Evolutionary conservation across 1,140 invertebrate species (phyloP).

Genomic region (Leucophenga varia): DNA sequence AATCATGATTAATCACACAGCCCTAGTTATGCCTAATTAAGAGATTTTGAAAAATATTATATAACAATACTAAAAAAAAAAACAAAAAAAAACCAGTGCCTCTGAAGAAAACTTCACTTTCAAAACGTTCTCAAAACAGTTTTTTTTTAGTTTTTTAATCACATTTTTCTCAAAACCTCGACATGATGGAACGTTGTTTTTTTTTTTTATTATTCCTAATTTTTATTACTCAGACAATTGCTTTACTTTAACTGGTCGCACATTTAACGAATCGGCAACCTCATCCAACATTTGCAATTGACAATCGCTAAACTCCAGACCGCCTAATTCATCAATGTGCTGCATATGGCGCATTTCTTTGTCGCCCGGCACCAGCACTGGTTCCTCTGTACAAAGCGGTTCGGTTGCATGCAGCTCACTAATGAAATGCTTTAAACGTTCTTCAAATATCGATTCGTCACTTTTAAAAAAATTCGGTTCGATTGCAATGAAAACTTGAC

Average conservation of each 20-base stretch:
- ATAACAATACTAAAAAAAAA: too few relatives aligned
- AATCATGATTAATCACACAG: too few relatives aligned
- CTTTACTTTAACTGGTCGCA: slow-evolving; percentile 2
- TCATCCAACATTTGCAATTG: slow-evolving; percentile 17
- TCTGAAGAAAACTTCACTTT: too few relatives aligned
- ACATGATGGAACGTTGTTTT: too few relatives aligned
- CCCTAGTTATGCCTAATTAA: too few relatives aligned
- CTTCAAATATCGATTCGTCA: slow-evolving; percentile 54
- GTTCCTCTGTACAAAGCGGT: background rate
- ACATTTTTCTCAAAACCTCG: too few relatives aligned
- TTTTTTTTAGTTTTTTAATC: too few relatives aligned
- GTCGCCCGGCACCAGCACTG: slow-evolving; percentile 13
- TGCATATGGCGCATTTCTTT: slow-evolving; percentile 21
- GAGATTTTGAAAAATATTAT: too few relatives aligned
- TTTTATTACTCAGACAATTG: background rate
- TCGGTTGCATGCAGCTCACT: background rate
- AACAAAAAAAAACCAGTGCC: too few relatives aligned
- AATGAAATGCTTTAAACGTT: background rate
- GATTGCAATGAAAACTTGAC: slow-evolving; percentile 87
- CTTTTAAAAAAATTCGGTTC: slow-evolving; percentile 68
- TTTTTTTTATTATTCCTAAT: too few relatives aligned
- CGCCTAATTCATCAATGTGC: slow-evolving; percentile 20
- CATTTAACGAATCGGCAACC: slow-evolving; percentile 12
- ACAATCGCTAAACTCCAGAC: slow-evolving; percentile 12
- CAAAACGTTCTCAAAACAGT: too few relatives aligned